Conservation (phyloP, 2,113 vertebrate species). For the Rana temporaria region DNA sequence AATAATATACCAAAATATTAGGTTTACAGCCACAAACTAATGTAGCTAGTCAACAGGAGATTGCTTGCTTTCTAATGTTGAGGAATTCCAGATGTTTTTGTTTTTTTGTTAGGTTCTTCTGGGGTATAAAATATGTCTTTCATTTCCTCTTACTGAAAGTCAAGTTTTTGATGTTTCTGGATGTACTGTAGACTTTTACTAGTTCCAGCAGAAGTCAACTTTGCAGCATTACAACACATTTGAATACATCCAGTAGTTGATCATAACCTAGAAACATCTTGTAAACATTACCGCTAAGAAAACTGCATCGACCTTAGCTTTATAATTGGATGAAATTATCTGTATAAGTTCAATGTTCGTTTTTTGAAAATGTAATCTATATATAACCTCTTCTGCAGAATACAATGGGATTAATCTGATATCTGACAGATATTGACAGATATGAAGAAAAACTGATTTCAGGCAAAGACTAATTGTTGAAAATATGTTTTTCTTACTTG, state of each 20-base stretch:
- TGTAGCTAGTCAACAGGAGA: conserved; percentile 25
- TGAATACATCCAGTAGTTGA: conserved; percentile 18
- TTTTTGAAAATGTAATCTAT: no score
- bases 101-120: conserved; percentile 43
- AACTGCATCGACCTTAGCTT: no score
- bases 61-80: conserved; percentile 37
- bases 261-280: conserved; percentile 4
- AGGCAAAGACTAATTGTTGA: no score
- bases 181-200: conserved; percentile 42
- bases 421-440: no score
- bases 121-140: conserved; percentile 50
- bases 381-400: no score
- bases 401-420: no score
- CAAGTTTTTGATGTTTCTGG: conserved; percentile 44
- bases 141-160: conserved; percentile 46
- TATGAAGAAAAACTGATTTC: no score
- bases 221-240: conserved; percentile 36
- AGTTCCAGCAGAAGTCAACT: conserved; percentile 26
- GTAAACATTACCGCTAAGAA: neutral
- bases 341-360: no score
- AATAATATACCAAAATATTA: conserved; percentile 15
- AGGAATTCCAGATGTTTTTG: conserved; percentile 49
- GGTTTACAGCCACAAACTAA: conserved; percentile 23
- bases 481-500: no score
- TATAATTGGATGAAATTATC: no score